Evolutionary conservation across 2,113 vertebrate species (phyloP).

Genomic region (Muscicapa adusta): DNA sequence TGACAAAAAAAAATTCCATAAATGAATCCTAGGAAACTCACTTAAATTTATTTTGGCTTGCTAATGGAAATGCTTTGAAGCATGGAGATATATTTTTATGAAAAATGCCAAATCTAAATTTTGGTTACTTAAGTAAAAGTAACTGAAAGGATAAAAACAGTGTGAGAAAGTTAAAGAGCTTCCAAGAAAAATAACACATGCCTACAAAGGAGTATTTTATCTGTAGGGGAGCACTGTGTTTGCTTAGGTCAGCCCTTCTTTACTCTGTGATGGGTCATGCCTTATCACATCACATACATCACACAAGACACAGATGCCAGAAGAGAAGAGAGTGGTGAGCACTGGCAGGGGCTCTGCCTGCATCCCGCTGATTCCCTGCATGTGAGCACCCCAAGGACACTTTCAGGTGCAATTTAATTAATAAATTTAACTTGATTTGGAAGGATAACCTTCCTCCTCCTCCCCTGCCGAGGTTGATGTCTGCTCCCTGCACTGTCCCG

Average conservation of each 20-base stretch:
- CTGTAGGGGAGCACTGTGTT: neutral
- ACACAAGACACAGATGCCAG: neutral
- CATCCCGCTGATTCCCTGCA: neutral
- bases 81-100: neutral
- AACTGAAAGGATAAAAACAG: neutral
- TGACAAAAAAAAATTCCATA: neutral
- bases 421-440: neutral
- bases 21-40: neutral
- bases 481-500: neutral
- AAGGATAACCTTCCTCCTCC: neutral
- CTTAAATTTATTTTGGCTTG: slow-evolving; percentile 5
- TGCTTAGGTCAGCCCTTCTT: neutral
- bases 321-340: neutral
- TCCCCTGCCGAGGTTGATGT: accelerated
- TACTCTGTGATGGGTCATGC: neutral
- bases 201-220: neutral
- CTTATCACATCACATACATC: neutral
- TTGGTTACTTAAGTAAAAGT: neutral
- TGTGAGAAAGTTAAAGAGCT: neutral
- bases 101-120: neutral
- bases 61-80: neutral
- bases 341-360: neutral
- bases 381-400: neutral
- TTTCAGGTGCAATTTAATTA: neutral
- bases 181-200: neutral